Base-by-base conservation (phyloP, 2,113 vertebrate genomes). In the Campylomormyrus tamandua region DNA sequence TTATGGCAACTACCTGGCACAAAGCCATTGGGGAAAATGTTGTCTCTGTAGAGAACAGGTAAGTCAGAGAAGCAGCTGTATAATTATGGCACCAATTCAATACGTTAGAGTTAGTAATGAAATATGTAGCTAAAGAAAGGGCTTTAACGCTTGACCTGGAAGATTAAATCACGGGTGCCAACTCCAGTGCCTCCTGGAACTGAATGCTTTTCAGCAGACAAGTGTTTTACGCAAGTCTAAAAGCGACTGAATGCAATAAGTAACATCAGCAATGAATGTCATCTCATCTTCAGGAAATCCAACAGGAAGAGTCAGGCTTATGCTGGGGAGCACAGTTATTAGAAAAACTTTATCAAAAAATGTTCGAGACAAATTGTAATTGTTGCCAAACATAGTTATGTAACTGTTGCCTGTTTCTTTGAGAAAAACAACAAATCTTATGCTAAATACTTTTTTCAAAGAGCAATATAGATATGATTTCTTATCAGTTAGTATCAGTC, bases 1-100 rank as follows among this genome's bases (percentile, higher is more conserved):
- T 90, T 89, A 92, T 91, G 86, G 89, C 92, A 92, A 90, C 89
- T 87, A 58, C 90, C 80, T 88, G 90, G 80, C 90, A 91, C 84
- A 56, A 49, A 87, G 62, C 89, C 89, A 84, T 83, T 13, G 2
- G 46, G 88, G 88, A 66, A 90, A 87, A 80, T 80, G 27, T 17
- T 6, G 70, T 89, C 77, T 88, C 86, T 31, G 45, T 50, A 85
- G 66, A 46, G 88, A 88, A 91, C 83, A 90, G 90, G 90, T 92
- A 85, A 87, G 86, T 52, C 90, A 90, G 88, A 89, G 83, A 91
- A 90, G 87, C 88, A 91, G 88, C 89, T 89, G 62, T 89, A 90
- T 89, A 77, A 90, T 70, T n/a, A 85, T 39, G n/a, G 83, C 87
- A 90, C 87, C 89, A 87, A 91, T 87, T 62, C 66, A 91, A 87